phyloP scores from a whole-genome alignment of 2,888 invertebrate species.

The Pristionchus entomophagus region DNA sequence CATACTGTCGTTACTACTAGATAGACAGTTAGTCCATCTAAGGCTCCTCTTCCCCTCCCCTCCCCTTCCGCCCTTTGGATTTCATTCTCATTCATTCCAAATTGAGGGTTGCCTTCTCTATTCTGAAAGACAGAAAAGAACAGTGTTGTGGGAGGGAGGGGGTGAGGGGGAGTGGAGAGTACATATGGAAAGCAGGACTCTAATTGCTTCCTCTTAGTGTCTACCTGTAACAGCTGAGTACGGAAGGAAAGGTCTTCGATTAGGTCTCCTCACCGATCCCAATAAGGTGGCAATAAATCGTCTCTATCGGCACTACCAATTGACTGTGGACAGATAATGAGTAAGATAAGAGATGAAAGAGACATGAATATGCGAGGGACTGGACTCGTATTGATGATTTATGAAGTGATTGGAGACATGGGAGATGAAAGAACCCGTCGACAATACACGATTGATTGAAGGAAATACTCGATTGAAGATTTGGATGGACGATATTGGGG shows the following conservation, averaged over 20 bases:
- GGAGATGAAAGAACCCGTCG: slow-evolving; percentile 29
- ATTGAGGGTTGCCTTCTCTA: slow-evolving; percentile 43
- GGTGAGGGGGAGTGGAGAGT: not conserved
- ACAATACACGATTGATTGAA: slow-evolving; percentile 9
- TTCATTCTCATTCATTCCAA: slow-evolving; percentile 2
- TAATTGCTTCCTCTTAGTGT: slow-evolving; percentile 36
- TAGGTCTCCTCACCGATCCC: not conserved
- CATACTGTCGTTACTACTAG: not conserved
- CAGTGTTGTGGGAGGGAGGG: not conserved
- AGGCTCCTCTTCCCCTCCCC: slow-evolving; percentile 11
- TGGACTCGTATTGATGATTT: not conserved
- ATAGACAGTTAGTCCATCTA: not conserved
- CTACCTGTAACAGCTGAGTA: slow-evolving; percentile 47
- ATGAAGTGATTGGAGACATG: slow-evolving; percentile 28
- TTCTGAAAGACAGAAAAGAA: slow-evolving; percentile 31
- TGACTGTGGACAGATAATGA: not conserved
- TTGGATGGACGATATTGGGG: not conserved
- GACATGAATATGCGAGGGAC: not conserved
- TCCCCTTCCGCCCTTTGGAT: not conserved
- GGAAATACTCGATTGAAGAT: no score
- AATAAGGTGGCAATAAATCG: not conserved
- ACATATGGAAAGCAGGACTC: slow-evolving; percentile 47
- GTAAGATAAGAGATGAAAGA: slow-evolving; percentile 41
- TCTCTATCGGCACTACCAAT: not conserved
- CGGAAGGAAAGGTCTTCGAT: slow-evolving; percentile 15